Evolutionary conservation across 2,888 invertebrate genomes (phyloP).

Genomic region (Pachycephus smyrnensis): DNA sequence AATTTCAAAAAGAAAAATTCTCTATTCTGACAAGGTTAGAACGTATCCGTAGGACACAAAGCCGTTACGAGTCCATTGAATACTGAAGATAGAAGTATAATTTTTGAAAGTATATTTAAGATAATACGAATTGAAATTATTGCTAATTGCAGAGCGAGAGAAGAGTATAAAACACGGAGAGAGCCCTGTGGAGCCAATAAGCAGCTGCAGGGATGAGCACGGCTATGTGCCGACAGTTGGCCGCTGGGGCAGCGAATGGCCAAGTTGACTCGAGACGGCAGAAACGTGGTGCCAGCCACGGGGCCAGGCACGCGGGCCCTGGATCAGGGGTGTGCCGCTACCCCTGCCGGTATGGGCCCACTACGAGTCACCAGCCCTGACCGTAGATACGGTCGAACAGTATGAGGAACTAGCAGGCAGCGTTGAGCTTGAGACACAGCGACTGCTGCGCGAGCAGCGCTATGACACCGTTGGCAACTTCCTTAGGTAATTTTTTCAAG

Average conservation of each 20-base stretch:
- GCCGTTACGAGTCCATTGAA: neutral
- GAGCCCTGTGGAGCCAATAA: constrained; percentile 69
- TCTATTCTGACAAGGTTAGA: neutral
- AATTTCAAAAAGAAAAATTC: neutral
- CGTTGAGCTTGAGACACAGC: constrained; percentile 84
- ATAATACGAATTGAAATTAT: neutral
- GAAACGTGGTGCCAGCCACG: constrained; percentile 68
- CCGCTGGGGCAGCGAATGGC: constrained; percentile 95
- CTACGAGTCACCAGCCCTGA: constrained; percentile 69
- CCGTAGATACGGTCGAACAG: constrained; percentile 71
- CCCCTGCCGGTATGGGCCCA: constrained; percentile 82
- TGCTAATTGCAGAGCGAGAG: constrained; percentile 62
- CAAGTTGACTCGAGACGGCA: constrained; percentile 93
- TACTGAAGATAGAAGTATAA: neutral
- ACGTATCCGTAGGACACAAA: neutral
- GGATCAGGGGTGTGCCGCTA: constrained; percentile 78
- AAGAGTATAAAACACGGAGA: constrained; percentile 65
- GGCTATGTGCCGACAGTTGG: constrained; percentile 84
- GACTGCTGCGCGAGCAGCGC: constrained; percentile 84
- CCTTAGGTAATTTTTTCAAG: constrained; percentile 67
- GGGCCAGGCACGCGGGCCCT: constrained; percentile 68
- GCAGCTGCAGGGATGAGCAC: constrained; percentile 70
- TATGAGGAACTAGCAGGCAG: constrained; percentile 85
- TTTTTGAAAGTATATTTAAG: neutral
- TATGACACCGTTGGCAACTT: constrained; percentile 93